A percentile compares a stretch with the other conserved stretches of the same genome.
These are phyloP conservation scores for Papilio xuthus DNA, from an alignment of 1,140 invertebrate species.

Conservation along the genomic window DNA sequence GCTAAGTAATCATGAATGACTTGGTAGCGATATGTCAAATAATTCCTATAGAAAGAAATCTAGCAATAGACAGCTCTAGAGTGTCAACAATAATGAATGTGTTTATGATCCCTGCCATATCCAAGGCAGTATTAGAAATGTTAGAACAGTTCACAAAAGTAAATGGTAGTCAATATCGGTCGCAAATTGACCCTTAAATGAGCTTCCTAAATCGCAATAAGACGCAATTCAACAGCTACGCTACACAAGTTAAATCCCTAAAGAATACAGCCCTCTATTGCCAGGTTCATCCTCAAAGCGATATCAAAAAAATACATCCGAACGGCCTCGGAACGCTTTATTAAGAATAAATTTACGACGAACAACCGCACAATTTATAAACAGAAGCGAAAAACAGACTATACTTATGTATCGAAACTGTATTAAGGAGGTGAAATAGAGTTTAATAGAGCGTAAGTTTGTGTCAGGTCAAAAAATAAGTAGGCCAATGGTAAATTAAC, in stretches of 20 bases:
- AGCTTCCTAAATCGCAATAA: constrained; percentile 41
- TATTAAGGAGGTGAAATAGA: neutral
- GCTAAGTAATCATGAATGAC: neutral
- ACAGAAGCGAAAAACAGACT: constrained; percentile 25
- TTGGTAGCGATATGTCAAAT: neutral
- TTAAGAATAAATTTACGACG: constrained; percentile 79
- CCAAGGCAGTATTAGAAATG: neutral
- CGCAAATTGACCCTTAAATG: constrained; percentile 55
- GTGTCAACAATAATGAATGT: neutral
- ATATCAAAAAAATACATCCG: constrained; percentile 77
- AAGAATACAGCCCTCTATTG: constrained; percentile 57
- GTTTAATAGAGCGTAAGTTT: no score
- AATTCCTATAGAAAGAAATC: neutral
- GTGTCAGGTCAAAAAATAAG: no score
- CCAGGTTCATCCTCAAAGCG: constrained; percentile 66
- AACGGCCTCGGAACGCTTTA: constrained; percentile 72
- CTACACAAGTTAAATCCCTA: constrained; percentile 44
- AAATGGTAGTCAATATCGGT: constrained; percentile 44
- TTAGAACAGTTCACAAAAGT: constrained; percentile 34
- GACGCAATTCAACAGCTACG: constrained; percentile 27
- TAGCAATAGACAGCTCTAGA: no score
- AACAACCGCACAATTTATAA: constrained; percentile 43
- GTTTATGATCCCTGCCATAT: neutral
- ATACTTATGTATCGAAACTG: no score
- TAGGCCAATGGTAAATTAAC: no score